Conservation (phyloP, 2,113 vertebrate species). For the Sander lucioperca region DNA sequence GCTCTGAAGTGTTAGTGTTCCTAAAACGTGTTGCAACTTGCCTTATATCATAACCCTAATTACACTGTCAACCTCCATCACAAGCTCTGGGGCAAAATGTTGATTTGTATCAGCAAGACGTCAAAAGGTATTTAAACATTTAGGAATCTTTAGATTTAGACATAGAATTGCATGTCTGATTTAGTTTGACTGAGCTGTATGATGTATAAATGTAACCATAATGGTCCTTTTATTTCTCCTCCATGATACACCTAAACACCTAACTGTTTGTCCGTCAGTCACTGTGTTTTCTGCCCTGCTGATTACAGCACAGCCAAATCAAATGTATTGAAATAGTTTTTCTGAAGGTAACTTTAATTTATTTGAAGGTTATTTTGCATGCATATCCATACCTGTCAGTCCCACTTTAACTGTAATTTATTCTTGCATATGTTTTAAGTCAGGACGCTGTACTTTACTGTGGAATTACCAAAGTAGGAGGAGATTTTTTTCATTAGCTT, state of each 20-base stretch:
- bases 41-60: slow-evolving; percentile 30
- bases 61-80: slow-evolving; percentile 42
- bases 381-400: background rate
- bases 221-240: background rate
- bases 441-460: slow-evolving; percentile 21
- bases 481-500: background rate
- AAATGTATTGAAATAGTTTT: background rate
- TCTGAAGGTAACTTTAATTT: background rate
- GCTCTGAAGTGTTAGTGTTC: background rate
- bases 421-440: slow-evolving; percentile 21
- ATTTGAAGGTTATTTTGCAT: slow-evolving; percentile 32
- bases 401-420: slow-evolving; percentile 7
- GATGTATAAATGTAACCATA: background rate
- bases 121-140: background rate
- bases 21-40: slow-evolving; percentile 25
- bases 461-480: slow-evolving; percentile 40
- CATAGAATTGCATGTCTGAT: background rate
- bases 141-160: background rate
- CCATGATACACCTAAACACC: background rate
- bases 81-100: background rate
- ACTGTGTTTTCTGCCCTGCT: slow-evolving; percentile 29
- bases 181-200: background rate
- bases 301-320: background rate
- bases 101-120: background rate
- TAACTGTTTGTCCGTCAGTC: background rate